A percentile compares a stretch with the other conserved stretches of the same genome.
phyloP scores from a whole-genome alignment of 2,113 vertebrate species.

The Arenaria interpres region DNA sequence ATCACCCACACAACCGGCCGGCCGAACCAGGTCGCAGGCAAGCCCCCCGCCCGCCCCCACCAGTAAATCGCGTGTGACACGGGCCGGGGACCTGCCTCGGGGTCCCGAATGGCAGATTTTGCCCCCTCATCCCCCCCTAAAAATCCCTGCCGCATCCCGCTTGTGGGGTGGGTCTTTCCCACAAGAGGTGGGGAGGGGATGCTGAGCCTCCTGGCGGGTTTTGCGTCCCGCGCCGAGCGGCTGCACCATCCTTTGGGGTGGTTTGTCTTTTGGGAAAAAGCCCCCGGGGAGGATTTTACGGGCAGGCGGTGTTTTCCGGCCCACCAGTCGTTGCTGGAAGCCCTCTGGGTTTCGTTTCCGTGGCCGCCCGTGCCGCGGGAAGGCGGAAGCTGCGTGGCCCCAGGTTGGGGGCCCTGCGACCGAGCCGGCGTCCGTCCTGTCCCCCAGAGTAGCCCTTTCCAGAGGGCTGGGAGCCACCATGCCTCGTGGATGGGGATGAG shows the following conservation, averaged over 20 bases:
- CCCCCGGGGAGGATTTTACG: not conserved
- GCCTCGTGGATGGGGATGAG: fast-evolving
- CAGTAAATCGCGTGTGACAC: too few species aligned
- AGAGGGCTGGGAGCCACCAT: not conserved
- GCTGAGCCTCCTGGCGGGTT: not conserved
- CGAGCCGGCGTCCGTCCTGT: not conserved
- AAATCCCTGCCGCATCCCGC: not conserved
- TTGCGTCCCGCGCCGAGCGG: not conserved
- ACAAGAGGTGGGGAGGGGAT: not conserved
- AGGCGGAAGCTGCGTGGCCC: not conserved
- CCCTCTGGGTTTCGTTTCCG: constrained; percentile 17
- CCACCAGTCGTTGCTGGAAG: fast-evolving
- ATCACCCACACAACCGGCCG: fast-evolving
- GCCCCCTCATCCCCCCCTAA: not conserved
- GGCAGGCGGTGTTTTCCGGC: not conserved
- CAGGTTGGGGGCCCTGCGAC: not conserved
- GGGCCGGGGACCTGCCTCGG: not conserved
- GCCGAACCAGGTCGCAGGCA: not conserved
- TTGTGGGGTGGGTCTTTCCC: not conserved
- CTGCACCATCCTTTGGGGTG: not conserved
- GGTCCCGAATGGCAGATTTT: fast-evolving
- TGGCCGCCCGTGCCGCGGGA: not conserved
- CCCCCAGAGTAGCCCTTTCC: not conserved
- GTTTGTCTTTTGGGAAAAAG: not conserved
- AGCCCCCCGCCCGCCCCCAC: too few species aligned